Base-by-base conservation (phyloP, 2,888 invertebrate species). In the Catocala nupta region DNA sequence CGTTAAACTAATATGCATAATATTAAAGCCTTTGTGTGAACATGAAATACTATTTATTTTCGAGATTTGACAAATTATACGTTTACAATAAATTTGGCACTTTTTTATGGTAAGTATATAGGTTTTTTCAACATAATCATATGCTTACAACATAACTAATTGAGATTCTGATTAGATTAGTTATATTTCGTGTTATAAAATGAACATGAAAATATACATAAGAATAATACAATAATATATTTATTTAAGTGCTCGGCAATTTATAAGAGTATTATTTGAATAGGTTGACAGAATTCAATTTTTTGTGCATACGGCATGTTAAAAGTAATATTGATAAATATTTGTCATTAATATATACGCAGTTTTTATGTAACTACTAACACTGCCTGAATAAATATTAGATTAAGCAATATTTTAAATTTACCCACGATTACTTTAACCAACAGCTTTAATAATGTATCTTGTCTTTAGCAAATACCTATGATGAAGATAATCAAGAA, bases 1-100 rank as follows among this genome's bases (percentile, higher is more conserved):
- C 65, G 77, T 72, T 77, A 71, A 59, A 62, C 47, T 63, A 65
- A 68, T 76, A 71, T 68, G 50, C 65, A 65, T 71, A 71, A 51
- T 65, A 67, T 73, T 70, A 68, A 58, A 67, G 47, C 55, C 59
- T 73, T 75, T 77, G 68, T 70, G 74, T 74, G 68, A 71, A 70
- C 60, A 65, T 74, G 55, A 70, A 55, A 71, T 56, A 77, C 52
- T 71, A 65, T 65, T 57, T 70, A 67, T 60, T 65, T 64, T 49
- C 68, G 59, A 33, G 48, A 52, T 63, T 68, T 70, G 68, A 77
- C 63, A 73, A 78, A 78, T 76, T 78, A 76, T 68, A 73, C 48
- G 65, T 63, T 77, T 71, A 71, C 71, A 50, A 43, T 54, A 43
- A 25, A 62, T 61, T 73, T 68, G 61, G 63, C 75, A 72, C 70